These are phyloP conservation scores for Pangasius sanitwongsei DNA, from an alignment of 2,797 vertebrate species.

Conservation along the genomic window DNA sequence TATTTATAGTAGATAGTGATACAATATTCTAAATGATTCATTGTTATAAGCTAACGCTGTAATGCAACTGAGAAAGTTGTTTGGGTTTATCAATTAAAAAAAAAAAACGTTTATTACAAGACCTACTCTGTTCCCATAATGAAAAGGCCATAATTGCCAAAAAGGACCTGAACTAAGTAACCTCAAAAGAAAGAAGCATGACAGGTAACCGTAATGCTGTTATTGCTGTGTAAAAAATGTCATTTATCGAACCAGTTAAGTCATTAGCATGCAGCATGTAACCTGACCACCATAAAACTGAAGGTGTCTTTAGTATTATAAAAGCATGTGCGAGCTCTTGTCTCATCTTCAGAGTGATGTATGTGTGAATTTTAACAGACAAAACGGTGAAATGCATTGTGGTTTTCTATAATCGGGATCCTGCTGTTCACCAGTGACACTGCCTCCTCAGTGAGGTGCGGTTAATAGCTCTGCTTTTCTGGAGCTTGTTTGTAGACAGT, in stretches of 20 bases:
- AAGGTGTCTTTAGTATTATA: neutral
- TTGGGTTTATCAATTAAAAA: neutral
- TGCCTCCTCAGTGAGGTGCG: slow-evolving; percentile 66
- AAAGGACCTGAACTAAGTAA: neutral
- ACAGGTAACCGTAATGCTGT: neutral
- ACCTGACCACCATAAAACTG: neutral
- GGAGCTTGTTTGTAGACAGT: slow-evolving; percentile 30
- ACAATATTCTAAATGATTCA: neutral
- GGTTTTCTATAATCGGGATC: slow-evolving; percentile 68
- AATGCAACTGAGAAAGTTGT: neutral
- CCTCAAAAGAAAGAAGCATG: neutral
- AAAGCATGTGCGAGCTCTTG: slow-evolving; percentile 20
- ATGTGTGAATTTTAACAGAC: slow-evolving; percentile 1
- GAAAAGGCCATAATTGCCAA: neutral
- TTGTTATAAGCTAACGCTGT: neutral
- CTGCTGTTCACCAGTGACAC: slow-evolving; percentile 68
- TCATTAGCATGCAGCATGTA: neutral
- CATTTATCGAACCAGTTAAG: neutral
- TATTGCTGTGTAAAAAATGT: neutral
- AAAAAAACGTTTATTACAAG: neutral
- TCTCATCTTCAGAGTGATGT: slow-evolving; percentile 13
- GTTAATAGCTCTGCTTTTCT: slow-evolving; percentile 61
- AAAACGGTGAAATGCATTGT: slow-evolving; percentile 31
- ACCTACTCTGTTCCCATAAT: neutral
- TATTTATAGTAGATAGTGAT: neutral